Evolutionary conservation across 2,888 invertebrate genomes (phyloP).

Genomic region (Leptopilina myrica): DNA sequence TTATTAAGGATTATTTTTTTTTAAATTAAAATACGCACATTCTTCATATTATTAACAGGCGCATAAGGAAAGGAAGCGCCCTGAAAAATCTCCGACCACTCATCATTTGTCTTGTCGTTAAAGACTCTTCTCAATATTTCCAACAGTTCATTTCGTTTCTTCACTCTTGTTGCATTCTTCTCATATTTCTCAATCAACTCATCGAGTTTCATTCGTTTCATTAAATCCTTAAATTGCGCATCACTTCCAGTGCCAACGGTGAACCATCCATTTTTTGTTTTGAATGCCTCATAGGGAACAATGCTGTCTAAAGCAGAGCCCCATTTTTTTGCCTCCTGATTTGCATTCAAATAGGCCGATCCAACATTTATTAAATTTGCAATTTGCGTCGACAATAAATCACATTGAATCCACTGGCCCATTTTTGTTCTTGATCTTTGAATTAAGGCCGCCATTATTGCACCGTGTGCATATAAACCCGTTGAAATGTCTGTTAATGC

Average conservation of each 20-base stretch:
- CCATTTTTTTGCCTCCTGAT: slow-evolving; percentile 86
- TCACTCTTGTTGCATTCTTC: slow-evolving; percentile 86
- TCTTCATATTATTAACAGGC: slow-evolving; percentile 90
- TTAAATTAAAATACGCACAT: slow-evolving; percentile 78
- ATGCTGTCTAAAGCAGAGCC: slow-evolving; percentile 97
- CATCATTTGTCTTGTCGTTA: slow-evolving; percentile 81
- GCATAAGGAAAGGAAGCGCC: slow-evolving; percentile 91
- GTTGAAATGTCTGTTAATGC: slow-evolving; percentile 96
- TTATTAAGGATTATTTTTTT: too few relatives aligned
- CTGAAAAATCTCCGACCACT: slow-evolving; percentile 87
- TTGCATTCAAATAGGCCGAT: slow-evolving; percentile 92
- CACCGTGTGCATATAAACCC: slow-evolving; percentile 95
- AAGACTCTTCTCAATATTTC: slow-evolving; percentile 81
- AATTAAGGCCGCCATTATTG: slow-evolving; percentile 93
- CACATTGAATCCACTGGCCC: slow-evolving; percentile 96
- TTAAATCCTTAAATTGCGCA: slow-evolving; percentile 86
- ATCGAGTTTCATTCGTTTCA: slow-evolving; percentile 80
- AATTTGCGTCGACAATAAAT: slow-evolving; percentile 95
- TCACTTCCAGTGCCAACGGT: slow-evolving; percentile 94
- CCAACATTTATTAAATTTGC: slow-evolving; percentile 92
- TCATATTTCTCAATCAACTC: slow-evolving; percentile 84
- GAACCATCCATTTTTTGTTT: slow-evolving; percentile 88
- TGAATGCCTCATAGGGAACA: slow-evolving; percentile 95
- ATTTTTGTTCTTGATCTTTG: slow-evolving; percentile 86
- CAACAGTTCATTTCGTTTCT: slow-evolving; percentile 85